A percentile compares a stretch with the other conserved stretches of the same genome.
Conservation (phyloP, 2,797 vertebrate genomes). For the Xerus rutilus region DNA sequence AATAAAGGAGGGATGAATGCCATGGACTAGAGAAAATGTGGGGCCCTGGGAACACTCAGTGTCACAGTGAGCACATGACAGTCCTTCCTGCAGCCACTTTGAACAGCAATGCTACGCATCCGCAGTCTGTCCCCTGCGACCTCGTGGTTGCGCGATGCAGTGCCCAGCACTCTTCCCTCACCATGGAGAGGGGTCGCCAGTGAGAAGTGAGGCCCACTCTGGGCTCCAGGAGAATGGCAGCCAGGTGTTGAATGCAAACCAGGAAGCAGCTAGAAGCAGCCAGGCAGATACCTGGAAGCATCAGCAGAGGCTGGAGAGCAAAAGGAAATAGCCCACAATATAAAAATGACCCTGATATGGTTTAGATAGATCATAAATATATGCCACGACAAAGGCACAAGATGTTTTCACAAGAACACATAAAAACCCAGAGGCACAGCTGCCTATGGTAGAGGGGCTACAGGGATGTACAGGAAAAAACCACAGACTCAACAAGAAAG, state of each 20-base stretch:
- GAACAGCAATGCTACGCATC: neutral
- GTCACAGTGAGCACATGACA: neutral
- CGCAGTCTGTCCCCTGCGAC: too few relatives aligned
- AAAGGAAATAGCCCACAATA: neutral
- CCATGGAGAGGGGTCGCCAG: too few relatives aligned
- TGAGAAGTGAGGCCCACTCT: neutral
- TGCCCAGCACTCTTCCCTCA: neutral
- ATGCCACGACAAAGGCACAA: neutral
- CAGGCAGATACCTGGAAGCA: neutral
- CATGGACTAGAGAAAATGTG: neutral
- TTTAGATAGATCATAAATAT: neutral
- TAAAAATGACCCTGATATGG: neutral
- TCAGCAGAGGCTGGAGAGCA: neutral
- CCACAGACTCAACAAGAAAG: neutral
- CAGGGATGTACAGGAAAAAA: neutral
- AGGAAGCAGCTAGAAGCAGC: neutral
- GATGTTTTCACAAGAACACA: neutral
- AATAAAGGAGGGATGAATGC: neutral
- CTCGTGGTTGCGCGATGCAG: neutral
- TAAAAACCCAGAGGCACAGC: neutral
- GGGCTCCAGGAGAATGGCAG: neutral
- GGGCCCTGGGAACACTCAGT: neutral
- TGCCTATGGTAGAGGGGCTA: neutral
- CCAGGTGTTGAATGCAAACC: neutral
- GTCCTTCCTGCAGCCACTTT: neutral